Evolutionary conservation across 2,797 vertebrate species (phyloP).

Genomic region (Ceryle rudis): DNA sequence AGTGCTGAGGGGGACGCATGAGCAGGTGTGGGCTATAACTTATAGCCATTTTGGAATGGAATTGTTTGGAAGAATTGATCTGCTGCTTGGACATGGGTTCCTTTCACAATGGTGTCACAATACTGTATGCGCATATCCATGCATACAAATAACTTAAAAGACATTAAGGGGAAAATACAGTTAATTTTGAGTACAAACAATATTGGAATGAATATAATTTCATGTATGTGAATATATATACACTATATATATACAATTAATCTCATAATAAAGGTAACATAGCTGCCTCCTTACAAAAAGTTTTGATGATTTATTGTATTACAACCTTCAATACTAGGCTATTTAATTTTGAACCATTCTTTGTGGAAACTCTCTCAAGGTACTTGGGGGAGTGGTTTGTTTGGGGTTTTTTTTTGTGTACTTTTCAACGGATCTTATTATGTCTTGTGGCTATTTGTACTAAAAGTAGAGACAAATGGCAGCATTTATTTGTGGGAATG

Average conservation of each 20-base stretch:
- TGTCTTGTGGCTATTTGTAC: background rate
- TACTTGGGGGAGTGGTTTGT: background rate
- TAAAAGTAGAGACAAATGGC: background rate
- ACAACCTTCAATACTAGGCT: background rate
- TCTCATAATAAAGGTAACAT: background rate
- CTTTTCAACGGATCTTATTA: background rate
- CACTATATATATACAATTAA: background rate
- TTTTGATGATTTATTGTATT: background rate
- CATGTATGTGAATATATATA: background rate
- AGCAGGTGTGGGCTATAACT: background rate
- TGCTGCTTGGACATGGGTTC: accelerated
- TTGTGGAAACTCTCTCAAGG: background rate
- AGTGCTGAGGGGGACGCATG: background rate
- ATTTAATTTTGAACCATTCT: background rate
- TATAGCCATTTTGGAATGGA: background rate
- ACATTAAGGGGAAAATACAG: background rate
- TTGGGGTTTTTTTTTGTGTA: background rate
- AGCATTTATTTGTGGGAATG: background rate
- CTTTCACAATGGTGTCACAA: background rate
- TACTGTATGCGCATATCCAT: background rate
- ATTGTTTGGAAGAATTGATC: background rate
- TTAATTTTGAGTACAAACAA: background rate
- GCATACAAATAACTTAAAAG: background rate
- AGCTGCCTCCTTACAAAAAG: background rate
- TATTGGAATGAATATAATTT: background rate